Evolutionary conservation across 2,113 vertebrate genomes (phyloP).

Genomic region (Serilophus lunatus): DNA sequence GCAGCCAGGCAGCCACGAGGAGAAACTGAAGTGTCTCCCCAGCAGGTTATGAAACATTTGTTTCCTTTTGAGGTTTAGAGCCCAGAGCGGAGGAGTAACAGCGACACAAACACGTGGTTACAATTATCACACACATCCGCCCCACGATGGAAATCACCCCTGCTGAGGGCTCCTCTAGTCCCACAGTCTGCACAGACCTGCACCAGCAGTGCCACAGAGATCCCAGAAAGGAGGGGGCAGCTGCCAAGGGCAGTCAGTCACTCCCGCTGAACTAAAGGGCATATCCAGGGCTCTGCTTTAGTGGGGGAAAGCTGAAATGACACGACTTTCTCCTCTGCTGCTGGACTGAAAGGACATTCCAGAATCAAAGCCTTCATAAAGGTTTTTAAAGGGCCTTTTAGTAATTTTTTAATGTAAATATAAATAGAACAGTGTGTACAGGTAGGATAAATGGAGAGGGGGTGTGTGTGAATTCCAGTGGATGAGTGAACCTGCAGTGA

Average conservation of each 20-base stretch:
- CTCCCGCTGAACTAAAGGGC: background rate
- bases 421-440: background rate
- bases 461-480: background rate
- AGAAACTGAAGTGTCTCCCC: background rate
- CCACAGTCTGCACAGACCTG: background rate
- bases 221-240: accelerated
- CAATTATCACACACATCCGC: background rate
- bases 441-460: accelerated
- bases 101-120: background rate
- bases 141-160: accelerated
- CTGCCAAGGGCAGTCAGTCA: background rate
- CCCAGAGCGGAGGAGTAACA: background rate
- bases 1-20: background rate
- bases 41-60: background rate
- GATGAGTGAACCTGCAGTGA: background rate
- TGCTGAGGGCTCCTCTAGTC: background rate
- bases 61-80: constrained; percentile 26
- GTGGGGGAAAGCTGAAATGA: background rate
- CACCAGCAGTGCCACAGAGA: background rate
- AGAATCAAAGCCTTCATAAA: background rate
- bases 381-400: background rate
- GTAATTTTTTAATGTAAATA: background rate
- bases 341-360: background rate
- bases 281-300: background rate
- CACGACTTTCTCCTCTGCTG: background rate